Conservation (phyloP, 2,888 invertebrate genomes). For the Celastrina argiolus region DNA sequence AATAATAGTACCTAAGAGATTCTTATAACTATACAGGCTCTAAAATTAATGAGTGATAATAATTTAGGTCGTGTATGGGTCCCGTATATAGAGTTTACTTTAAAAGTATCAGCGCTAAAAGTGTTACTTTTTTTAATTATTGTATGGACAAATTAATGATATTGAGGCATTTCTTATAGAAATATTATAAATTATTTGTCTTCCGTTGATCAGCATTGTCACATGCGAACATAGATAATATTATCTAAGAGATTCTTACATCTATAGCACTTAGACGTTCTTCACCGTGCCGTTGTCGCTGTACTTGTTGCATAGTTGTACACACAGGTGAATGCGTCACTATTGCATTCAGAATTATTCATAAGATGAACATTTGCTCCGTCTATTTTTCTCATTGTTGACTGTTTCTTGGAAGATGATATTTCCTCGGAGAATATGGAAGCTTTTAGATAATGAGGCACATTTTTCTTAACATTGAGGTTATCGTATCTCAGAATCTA, state of each 20-base stretch:
- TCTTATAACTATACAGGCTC: too few relatives aligned
- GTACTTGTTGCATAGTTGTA: constrained; percentile 24
- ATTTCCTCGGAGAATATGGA: constrained; percentile 6
- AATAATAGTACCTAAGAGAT: too few relatives aligned
- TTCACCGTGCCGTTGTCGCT: neutral
- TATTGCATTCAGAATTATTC: constrained; percentile 32
- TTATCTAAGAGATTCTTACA: neutral
- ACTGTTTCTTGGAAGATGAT: constrained; percentile 1
- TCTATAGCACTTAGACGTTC: neutral
- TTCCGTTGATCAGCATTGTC: too few relatives aligned
- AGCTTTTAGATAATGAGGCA: constrained; percentile 10
- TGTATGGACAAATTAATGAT: too few relatives aligned
- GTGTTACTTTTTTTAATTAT: too few relatives aligned
- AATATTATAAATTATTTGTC: too few relatives aligned
- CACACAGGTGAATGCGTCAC: constrained; percentile 25
- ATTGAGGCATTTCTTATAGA: too few relatives aligned
- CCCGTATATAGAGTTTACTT: too few relatives aligned
- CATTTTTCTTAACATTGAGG: neutral
- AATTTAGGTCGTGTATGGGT: too few relatives aligned
- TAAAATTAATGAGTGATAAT: too few relatives aligned
- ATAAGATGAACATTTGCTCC: constrained; percentile 30
- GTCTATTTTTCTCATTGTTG: constrained; percentile 1
- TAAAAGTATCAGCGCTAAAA: too few relatives aligned
- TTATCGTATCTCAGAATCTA: neutral
- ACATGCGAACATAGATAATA: too few relatives aligned